Conservation (phyloP, 2,888 invertebrate genomes). For the Leucophenga maculata region DNA sequence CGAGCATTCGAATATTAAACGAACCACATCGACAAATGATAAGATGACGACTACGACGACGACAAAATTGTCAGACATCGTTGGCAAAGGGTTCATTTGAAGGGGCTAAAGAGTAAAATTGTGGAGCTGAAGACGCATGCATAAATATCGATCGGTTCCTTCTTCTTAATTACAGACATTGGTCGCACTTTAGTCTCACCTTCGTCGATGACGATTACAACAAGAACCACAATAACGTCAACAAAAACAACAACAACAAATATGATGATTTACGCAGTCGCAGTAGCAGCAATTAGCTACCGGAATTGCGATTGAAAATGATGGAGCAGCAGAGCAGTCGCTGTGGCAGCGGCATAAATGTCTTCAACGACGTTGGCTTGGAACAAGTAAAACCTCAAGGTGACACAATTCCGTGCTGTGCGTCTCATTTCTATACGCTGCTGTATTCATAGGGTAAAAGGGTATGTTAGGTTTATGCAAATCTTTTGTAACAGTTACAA, state of each 20-base stretch:
- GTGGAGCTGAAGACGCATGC: no score
- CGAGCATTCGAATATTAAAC: no score
- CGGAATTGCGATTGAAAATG: neutral
- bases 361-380: neutral
- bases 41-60: no score
- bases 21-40: no score
- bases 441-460: no score
- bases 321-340: no score
- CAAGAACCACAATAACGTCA: no score
- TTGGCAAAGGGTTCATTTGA: no score
- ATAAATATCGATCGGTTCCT: neutral
- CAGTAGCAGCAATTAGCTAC: conserved; percentile 16
- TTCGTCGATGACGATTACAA: neutral
- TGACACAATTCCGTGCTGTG: conserved; percentile 49
- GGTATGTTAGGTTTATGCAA: neutral
- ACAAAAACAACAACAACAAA: no score
- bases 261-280: neutral
- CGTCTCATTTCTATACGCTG: neutral
- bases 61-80: no score
- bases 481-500: neutral
- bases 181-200: neutral
- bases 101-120: no score
- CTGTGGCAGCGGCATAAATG: neutral
- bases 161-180: conserved; percentile 18
- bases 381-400: conserved; percentile 38